These are phyloP conservation scores for Tetragonula clypearis DNA, from an alignment of 1,140 invertebrate genomes.

Conservation along the genomic window DNA sequence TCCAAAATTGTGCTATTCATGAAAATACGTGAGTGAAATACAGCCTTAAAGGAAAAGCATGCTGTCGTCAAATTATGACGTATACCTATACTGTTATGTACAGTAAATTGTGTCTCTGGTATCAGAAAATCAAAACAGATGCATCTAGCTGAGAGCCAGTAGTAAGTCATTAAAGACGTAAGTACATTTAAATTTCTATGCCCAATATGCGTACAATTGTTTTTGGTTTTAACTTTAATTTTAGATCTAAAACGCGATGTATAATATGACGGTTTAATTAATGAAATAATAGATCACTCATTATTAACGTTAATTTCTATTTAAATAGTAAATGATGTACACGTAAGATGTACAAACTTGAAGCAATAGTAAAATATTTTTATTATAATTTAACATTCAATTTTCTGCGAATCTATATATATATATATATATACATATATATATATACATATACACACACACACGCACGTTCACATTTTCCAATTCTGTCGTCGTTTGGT, in stretches of 20 bases:
- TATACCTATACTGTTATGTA: slow-evolving; percentile 2
- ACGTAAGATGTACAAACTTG: neutral
- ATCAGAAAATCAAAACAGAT: slow-evolving; percentile 29
- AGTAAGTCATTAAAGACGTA: slow-evolving; percentile 34
- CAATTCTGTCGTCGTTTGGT: neutral
- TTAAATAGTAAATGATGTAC: neutral
- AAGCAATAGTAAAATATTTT: too few relatives aligned
- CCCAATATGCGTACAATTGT: neutral
- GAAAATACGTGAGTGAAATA: neutral
- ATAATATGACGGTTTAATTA: neutral
- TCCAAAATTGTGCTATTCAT: too few relatives aligned
- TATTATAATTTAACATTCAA: neutral
- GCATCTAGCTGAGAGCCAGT: slow-evolving; percentile 24
- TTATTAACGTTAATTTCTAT: neutral
- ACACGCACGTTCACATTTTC: neutral
- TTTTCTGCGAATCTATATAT: neutral
- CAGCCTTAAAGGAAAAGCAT: slow-evolving; percentile 8
- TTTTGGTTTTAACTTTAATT: neutral
- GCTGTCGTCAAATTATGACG: slow-evolving; percentile 40
- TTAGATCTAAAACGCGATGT: neutral
- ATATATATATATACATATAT: neutral
- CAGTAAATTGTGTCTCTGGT: neutral
- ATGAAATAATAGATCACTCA: neutral
- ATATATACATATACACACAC: neutral
- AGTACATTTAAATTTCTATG: slow-evolving; percentile 22